Evolutionary conservation across 2,888 invertebrate genomes (phyloP), one percentile per base, ranked within the genome.

Genomic region (Archaeoteleia sp.): DNA sequence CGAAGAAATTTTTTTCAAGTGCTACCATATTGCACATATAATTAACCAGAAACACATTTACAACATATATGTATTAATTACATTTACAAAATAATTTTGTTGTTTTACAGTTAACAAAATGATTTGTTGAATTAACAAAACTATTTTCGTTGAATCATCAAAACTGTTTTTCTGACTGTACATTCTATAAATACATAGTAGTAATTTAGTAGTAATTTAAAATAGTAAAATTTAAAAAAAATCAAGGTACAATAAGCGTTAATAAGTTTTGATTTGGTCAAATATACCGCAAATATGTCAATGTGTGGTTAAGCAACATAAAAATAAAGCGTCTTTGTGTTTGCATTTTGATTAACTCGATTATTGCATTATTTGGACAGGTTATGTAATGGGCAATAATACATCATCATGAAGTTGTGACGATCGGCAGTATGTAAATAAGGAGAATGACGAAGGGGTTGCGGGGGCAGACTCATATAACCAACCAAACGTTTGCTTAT

Each of bases 401-500:
- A 48, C 30, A 43, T 54, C 43, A 20, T 29, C 35, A 34, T 40
- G 20, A 20, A 25, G 30, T 53, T 34, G 42, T 43, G 37, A 46
- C 23, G 29, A 48, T 25, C 15, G 5, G 8, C 10, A 20, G 12
- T n/a, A 14, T 40, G 34, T 20, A 40, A 40, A 57, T 45, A 30
- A 15, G 51, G 13, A 25, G 34, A 45, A 42, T n/a, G n/a, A n/a
- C n/a, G n/a, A 40, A 25, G 15, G 40, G 25, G 42, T 46, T 43
- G 9, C n/a, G 10, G 39, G 32, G 17, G 29, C 60, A n/a, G n/a
- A n/a, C n/a, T n/a, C n/a, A n/a, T n/a, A n/a, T n/a, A n/a, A n/a
- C n/a, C 53, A 54, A 49, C 54, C 45, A 34, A 66, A 55, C 35
- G 42, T 53, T 58, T 57, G 65, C 51, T 51, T 51, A 51, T 65